phyloP scores from a whole-genome alignment of 2,888 invertebrate species.

The Sylvicola fuscatus region DNA sequence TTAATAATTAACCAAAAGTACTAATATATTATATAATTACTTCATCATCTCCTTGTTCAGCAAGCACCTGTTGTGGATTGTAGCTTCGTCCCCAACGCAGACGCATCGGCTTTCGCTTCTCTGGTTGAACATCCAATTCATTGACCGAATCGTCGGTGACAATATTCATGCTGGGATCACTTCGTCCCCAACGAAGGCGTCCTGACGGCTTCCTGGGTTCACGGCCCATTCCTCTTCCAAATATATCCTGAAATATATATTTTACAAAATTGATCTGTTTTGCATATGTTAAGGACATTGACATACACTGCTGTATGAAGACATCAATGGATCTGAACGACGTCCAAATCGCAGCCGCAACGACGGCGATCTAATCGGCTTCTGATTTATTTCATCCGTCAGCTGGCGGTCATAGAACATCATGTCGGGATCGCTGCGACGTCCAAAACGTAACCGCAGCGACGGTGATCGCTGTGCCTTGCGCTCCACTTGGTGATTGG shows the following conservation, averaged over 20 bases:
- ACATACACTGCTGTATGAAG: background rate
- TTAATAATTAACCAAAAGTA: no score
- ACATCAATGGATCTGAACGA: conserved; percentile 39
- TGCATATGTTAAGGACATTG: no score
- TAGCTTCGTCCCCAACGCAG: conserved; percentile 22
- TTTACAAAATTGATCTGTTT: no score
- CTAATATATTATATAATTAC: no score
- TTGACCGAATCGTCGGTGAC: background rate
- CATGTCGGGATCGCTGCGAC: conserved; percentile 16
- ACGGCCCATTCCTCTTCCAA: conserved; percentile 1
- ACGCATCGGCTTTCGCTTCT: conserved; percentile 20
- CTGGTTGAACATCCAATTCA: conserved; percentile 6
- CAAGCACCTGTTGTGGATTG: conserved; percentile 8
- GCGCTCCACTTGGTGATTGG: conserved; percentile 49
- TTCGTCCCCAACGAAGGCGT: conserved; percentile 3
- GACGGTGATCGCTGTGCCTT: conserved; percentile 61
- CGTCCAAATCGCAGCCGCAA: conserved; percentile 57
- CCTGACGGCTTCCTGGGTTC: conserved; percentile 4
- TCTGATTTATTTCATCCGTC: conserved; percentile 38
- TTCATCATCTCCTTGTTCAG: no score
- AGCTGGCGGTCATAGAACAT: conserved; percentile 17
- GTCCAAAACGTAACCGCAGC: conserved; percentile 52
- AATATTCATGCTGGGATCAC: conserved; percentile 1
- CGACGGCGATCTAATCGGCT: conserved; percentile 52
- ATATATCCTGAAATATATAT: no score